Evolutionary conservation across 2,113 vertebrate genomes (phyloP).

Genomic region (Lucifuga dentata): DNA sequence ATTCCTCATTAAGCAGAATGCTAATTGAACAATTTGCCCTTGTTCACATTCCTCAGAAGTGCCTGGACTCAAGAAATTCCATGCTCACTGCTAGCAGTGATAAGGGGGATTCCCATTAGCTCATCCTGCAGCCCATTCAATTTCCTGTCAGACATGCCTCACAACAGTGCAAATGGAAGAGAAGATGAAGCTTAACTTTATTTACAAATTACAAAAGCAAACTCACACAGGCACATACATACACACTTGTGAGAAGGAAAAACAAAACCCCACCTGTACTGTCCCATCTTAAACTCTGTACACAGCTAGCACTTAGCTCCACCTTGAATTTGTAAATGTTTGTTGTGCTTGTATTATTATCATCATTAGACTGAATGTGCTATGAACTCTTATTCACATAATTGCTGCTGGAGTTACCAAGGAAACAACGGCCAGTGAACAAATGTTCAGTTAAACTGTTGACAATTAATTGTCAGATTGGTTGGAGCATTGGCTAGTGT

Average conservation of each 20-base stretch:
- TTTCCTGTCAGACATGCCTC: conserved; percentile 49
- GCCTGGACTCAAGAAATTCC: conserved; percentile 47
- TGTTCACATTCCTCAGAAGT: conserved; percentile 27
- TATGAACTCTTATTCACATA: too few species aligned
- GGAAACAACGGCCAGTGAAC: too few species aligned
- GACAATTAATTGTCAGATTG: too few species aligned
- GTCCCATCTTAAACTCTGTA: too few species aligned
- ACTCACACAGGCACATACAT: conserved; percentile 3
- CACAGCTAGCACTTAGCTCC: too few species aligned
- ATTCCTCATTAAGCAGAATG: not conserved
- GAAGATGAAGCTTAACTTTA: conserved; percentile 30
- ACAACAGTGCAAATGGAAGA: conserved; percentile 36
- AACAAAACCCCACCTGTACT: too few species aligned
- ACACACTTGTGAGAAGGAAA: conserved; percentile 11
- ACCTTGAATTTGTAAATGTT: too few species aligned
- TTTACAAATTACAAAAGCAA: conserved; percentile 20
- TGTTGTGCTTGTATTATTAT: too few species aligned
- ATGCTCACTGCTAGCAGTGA: conserved; percentile 33
- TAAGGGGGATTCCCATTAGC: conserved; percentile 60
- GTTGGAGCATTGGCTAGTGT: too few species aligned
- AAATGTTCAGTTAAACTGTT: too few species aligned
- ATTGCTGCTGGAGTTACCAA: too few species aligned
- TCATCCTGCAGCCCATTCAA: conserved; percentile 36
- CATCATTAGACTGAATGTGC: too few species aligned
- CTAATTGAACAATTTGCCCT: conserved; percentile 7